Evolutionary conservation across 1,140 invertebrate species (phyloP).

Genomic region (Octopus bimaculoides): DNA sequence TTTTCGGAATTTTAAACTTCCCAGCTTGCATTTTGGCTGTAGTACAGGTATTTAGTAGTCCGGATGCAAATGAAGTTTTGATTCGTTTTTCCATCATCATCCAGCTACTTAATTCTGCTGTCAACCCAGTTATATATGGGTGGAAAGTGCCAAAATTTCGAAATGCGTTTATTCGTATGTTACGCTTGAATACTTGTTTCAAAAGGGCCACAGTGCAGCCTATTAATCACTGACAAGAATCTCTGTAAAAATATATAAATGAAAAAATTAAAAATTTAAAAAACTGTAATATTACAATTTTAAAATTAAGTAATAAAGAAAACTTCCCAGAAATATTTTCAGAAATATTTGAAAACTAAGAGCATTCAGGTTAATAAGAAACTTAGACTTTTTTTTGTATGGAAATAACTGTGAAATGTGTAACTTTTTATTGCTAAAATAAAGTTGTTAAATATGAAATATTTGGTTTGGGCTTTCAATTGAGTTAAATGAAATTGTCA

Average conservation of each 20-base stretch:
- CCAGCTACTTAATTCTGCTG: constrained; percentile 9
- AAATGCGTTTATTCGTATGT: not conserved
- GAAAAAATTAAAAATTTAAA: too few relatives aligned
- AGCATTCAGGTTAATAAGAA: too few relatives aligned
- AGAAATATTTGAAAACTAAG: too few relatives aligned
- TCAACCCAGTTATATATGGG: constrained; percentile 6
- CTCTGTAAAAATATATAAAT: not conserved
- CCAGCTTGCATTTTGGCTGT: constrained; percentile 7
- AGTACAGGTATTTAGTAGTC: not conserved
- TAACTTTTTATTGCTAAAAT: too few relatives aligned
- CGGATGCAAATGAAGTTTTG: constrained; percentile 12
- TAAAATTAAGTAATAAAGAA: too few relatives aligned
- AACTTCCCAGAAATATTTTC: too few relatives aligned
- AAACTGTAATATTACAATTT: too few relatives aligned
- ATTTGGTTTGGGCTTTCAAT: too few relatives aligned
- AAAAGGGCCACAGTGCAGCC: not conserved
- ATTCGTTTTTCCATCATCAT: constrained; percentile 10
- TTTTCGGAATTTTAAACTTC: constrained; percentile 9
- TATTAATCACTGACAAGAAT: not conserved
- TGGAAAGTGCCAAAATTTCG: constrained; percentile 12
- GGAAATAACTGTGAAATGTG: too few relatives aligned
- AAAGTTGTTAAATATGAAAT: too few relatives aligned
- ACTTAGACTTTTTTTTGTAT: too few relatives aligned
- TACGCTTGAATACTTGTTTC: not conserved
- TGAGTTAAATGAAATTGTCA: too few relatives aligned